A percentile compares a stretch with the other conserved stretches of the same genome.
Conservation (phyloP, 2,113 vertebrate species). For the Pygoscelis adeliae region DNA sequence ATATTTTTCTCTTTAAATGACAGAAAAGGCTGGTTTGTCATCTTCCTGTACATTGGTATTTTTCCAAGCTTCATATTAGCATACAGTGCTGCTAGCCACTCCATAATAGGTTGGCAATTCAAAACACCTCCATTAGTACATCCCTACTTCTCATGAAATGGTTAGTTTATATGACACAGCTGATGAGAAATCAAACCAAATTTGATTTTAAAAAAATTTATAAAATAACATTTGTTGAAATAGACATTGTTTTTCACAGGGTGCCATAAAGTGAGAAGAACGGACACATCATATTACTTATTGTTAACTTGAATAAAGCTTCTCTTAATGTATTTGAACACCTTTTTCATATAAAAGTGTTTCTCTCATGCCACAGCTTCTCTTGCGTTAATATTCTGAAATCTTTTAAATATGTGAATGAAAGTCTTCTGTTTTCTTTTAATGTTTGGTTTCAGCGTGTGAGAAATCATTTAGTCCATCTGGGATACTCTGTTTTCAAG, state of each 20-base stretch:
- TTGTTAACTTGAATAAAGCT: neutral
- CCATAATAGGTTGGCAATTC: neutral
- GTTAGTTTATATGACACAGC: neutral
- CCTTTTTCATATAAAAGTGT: neutral
- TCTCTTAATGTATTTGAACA: neutral
- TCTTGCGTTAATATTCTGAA: neutral
- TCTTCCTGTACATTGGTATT: neutral
- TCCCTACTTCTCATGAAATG: neutral
- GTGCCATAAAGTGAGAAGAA: neutral
- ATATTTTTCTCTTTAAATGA: neutral
- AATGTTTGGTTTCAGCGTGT: neutral
- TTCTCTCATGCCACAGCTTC: neutral
- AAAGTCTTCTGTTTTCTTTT: neutral
- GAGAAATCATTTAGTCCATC: neutral
- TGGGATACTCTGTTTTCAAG: neutral
- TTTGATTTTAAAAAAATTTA: neutral
- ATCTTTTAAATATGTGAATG: neutral
- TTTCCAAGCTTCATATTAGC: neutral
- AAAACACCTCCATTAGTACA: neutral
- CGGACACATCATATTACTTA: accelerated
- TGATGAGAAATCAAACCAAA: neutral
- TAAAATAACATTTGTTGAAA: neutral
- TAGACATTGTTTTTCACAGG: neutral
- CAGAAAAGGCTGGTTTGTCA: neutral
- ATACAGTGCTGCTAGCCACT: neutral